Evolutionary conservation across 1,140 invertebrate genomes (phyloP), one percentile per base, ranked within the genome.

Genomic region (Euschistus heros): DNA sequence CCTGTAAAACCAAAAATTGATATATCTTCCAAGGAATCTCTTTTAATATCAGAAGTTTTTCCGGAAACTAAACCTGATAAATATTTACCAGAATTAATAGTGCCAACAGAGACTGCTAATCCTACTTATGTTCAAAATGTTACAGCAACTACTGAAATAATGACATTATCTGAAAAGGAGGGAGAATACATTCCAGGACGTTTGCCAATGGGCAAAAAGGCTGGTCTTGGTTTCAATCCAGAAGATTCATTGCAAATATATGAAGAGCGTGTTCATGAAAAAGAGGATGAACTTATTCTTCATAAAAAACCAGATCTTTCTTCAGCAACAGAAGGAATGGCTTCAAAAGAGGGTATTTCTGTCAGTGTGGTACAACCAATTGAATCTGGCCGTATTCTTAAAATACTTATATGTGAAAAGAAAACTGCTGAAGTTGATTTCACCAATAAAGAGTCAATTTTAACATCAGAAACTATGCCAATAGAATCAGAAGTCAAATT

Each of bases 31-130:
- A 74, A 79, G 13, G 83, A 87, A 75, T 77, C 84, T 26, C 37
- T 88, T 60, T 72, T 80, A 66, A 73, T 88, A 13, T 83, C 82
- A 69, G 85, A 88, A 79, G 79, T 86, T 47, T 78, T 82, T 71
- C 70, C 82, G 17, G 84, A 86, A 75, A 82, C 83, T 66, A 87
- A 86, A 76, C 84, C 86, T 22, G 82, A 82, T 14, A 88, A 88
- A 76, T 88, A 88, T 73, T 83, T 86, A 72, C 86, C 87, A 4
- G 85, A 88, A 76, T 71, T 86, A 60, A 85, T 88, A 70, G 86
- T 89, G n/a, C 82, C 87, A 1, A 89, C 86, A 14, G 87, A 90
- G 80, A 76, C 81, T 8, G 87, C 86, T 3, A 81, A 78, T 55
- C 76, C 81, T 72, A 77, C 79, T 59, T 72, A 88, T 2, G 78